Base-by-base conservation (phyloP, 2,113 vertebrate genomes). In the Xenus cinereus region DNA sequence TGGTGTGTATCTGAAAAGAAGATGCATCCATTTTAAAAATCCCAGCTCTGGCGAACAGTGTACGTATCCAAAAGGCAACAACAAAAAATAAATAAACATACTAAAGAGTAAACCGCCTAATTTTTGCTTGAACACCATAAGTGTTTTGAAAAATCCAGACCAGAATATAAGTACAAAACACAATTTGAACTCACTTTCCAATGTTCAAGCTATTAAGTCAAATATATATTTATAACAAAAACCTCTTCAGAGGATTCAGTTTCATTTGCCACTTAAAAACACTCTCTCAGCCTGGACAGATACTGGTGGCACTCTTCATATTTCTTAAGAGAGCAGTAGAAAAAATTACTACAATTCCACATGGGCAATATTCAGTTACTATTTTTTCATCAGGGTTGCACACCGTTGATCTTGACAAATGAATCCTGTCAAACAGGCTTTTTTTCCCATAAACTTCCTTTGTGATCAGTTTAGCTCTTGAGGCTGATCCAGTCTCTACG, bases 361-460 rank as follows among this genome's bases (percentile, higher is more conserved):
- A 71, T 0, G 7, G 72, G 50, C 51, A 63, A 27, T 16, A 72
- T 53, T 68, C 67, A 93, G 74, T 50, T 60, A 32, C 18, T 93
- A 39, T 35, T 64, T 87, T 68, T 78, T 81, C 85, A 89, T 71
- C 83, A 64, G 50, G 24, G 56, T 17, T 96, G 60, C 75, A 63
- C 77, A 73, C 33, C 78, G 71, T 2, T 87, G 90, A 93, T 84
- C 57, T 32, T 93, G 95, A 96, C 76, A 84, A 94, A 96, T 68
- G 68, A 86, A 82, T 84, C 64, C 87, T 93, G 87, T 73, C 91
- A 95, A 93, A 95, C 27, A 46, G 48, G 57, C 18, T 59, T 77
- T 89, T 85, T 87, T 87, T 26, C 60, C 46, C 24, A 43, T 91
- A 77, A 54, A 84, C 24, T 50, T 62, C 46, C 46, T 84, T 56